Percentiles rank a stretch among this genome's conserved stretches.
phyloP scores from a whole-genome alignment of 2,113 vertebrate species.

The Tautogolabrus adspersus region DNA sequence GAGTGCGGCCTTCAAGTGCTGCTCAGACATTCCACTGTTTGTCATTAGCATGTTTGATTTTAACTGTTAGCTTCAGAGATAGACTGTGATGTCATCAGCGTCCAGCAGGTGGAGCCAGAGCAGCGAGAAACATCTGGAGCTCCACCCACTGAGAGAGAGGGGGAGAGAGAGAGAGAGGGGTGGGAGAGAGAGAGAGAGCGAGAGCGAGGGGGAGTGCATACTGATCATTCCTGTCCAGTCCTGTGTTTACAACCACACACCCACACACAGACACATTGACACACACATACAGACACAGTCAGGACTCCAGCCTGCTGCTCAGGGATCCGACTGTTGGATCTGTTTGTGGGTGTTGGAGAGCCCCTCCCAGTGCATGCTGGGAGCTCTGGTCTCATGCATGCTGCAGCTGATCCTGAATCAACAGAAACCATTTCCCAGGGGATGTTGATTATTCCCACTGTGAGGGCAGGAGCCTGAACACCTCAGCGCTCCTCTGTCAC shows the following conservation, averaged over 20 bases:
- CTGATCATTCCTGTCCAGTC: conserved; percentile 6
- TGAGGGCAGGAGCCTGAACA: not conserved
- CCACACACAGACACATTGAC: not conserved
- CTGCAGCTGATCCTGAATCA: too few relatives aligned
- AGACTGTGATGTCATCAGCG: not conserved
- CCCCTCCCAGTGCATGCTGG: not conserved
- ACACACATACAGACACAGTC: not conserved
- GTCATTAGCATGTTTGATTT: too few relatives aligned
- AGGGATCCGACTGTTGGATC: not conserved
- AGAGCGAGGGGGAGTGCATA: not conserved
- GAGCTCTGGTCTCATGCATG: not conserved
- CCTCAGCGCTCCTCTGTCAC: not conserved
- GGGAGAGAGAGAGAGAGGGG: too few relatives aligned
- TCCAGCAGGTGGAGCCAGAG: conserved; percentile 29
- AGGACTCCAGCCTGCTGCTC: not conserved
- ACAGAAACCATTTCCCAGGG: not conserved
- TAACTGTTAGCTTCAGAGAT: too few relatives aligned
- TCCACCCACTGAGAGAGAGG: not conserved
- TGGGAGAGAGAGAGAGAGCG: too few relatives aligned
- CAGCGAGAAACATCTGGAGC: accelerated
- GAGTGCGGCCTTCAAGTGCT: conserved; percentile 34
- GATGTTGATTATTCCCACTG: not conserved
- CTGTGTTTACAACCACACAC: not conserved
- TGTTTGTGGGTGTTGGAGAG: not conserved
- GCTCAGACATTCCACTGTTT: not conserved